Evolutionary conservation across 2,888 invertebrate species (phyloP).

Genomic region (Torymus aiolomorphi): DNA sequence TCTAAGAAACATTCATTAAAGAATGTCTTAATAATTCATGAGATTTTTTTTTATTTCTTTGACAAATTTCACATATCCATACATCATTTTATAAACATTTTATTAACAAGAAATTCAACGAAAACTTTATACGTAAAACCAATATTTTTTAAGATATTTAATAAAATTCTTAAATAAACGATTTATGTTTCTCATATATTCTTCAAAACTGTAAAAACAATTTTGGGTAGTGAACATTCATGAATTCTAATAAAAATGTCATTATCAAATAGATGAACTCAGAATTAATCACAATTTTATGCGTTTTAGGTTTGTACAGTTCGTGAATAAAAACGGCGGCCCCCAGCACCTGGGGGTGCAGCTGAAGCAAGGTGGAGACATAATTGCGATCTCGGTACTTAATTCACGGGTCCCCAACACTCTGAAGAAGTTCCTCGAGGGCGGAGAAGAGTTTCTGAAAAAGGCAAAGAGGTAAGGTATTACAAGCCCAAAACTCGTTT

Average conservation of each 20-base stretch:
- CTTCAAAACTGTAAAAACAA: background rate
- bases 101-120: background rate
- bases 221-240: too few species aligned
- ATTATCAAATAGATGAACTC: too few species aligned
- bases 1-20: too few species aligned
- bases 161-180: background rate
- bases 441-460: conserved; percentile 76
- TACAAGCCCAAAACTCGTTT: conserved; percentile 10
- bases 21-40: too few species aligned
- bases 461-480: conserved; percentile 78
- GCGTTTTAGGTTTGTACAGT: conserved; percentile 82
- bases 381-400: conserved; percentile 81
- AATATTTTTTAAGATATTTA: background rate
- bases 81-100: too few species aligned
- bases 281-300: background rate
- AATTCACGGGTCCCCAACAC: conserved; percentile 79
- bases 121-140: background rate
- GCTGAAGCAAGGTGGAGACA: conserved; percentile 80
- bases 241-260: too few species aligned
- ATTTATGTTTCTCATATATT: background rate
- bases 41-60: too few species aligned
- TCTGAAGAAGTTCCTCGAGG: conserved; percentile 78
- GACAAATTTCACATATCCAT: too few species aligned
- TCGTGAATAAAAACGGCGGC: conserved; percentile 78
- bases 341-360: conserved; percentile 83